Evolutionary conservation across 1,140 invertebrate species (phyloP), one percentile per base, ranked within the genome.

Genomic region (Drosophila carrolli): DNA sequence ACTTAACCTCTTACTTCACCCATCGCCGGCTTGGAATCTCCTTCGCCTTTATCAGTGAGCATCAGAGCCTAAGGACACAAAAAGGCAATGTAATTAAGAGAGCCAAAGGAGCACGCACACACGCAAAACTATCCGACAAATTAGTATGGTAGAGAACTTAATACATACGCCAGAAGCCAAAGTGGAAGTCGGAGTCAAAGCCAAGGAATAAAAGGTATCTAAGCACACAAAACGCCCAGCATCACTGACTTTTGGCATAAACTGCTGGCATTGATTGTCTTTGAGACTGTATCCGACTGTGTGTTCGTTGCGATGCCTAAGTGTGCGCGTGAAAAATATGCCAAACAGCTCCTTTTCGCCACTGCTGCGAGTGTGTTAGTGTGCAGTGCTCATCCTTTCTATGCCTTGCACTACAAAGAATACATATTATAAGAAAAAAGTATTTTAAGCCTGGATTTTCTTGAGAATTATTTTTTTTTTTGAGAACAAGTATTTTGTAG

Each of bases 81-180:
- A 79, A 70, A 80, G 63, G 55, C 72, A 80, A 75, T 71, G 78
- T 81, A 89, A 88, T 88, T 88, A 88, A 88, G 81, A 77, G 75
- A 67, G 53, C 65, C 70, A 66, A 59, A 60, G 35, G 57, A 29
- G 58, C 71, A 70, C 55, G 76, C 56, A 61, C 53, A 61, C 44
- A 43, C 27, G 56, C 43, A 68, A 53, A 74, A 89, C 85, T 84
- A 80, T 75, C 65, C 78, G 56, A 57, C 67, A 89, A 88, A 88
- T 88, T 88, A 89, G 83, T 83, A 83, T 55, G 79, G 78, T 54
- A 88, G 79, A 88, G 79, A 88, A 86, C 84, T 88, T 82, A 77
- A 89, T 83, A 82, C 66, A 88, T 67, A 57, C 60, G 66, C 62
- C 61, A 6, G 46, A 78, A 67, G 70, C 63, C 58, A 74, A 43